phyloP scores from a whole-genome alignment of 2,888 invertebrate species.

The Tenthredo amoena region DNA sequence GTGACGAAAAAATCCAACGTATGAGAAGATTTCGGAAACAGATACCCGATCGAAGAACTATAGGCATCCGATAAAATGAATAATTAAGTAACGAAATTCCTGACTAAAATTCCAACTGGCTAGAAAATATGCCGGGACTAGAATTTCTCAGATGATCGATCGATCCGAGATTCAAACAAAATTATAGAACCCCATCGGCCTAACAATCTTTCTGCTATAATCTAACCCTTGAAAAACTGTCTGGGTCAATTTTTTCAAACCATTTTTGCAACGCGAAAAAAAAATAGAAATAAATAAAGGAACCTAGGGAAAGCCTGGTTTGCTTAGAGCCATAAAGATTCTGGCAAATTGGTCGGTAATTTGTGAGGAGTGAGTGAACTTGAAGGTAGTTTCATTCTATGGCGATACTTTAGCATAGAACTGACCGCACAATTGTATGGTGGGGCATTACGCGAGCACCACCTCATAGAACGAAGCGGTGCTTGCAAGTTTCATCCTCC shows the following conservation, averaged over 20 bases:
- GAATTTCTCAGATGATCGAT: background rate
- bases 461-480: background rate
- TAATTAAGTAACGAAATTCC: background rate
- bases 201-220: background rate
- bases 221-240: background rate
- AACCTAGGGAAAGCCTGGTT: background rate
- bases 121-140: background rate
- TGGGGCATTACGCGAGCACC: constrained; percentile 44
- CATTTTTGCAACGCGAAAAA: background rate
- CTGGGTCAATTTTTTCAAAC: background rate
- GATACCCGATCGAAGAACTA: background rate
- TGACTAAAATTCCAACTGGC: background rate
- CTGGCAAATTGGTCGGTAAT: constrained; percentile 7
- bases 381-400: constrained; percentile 22
- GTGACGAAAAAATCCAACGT: constrained; percentile 44
- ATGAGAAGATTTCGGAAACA: constrained; percentile 47
- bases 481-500: background rate
- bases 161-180: background rate
- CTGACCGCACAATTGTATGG: constrained; percentile 27
- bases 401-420: constrained; percentile 22
- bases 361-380: constrained; percentile 18
- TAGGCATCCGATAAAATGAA: constrained; percentile 24
- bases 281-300: background rate
- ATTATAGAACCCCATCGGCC: background rate
- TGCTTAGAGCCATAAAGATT: background rate